Evolutionary conservation across 2,888 invertebrate species (phyloP).

Genomic region (Drosophila paracracens): DNA sequence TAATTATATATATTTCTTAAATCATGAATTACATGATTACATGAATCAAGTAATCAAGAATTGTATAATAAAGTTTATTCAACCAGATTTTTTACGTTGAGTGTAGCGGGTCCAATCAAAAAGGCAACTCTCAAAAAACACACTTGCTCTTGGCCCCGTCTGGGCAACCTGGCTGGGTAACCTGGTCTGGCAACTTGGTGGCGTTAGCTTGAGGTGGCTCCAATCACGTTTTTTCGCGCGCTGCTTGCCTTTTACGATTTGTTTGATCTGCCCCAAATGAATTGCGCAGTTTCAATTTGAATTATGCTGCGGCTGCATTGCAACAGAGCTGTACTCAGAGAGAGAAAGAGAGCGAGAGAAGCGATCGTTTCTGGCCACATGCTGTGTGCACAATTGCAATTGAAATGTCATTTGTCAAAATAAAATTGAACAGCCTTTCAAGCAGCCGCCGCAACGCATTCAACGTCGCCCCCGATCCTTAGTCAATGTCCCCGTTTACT

Average conservation of each 20-base stretch:
- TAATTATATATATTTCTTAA: not conserved
- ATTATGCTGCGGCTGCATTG: constrained; percentile 57
- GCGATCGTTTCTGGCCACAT: constrained; percentile 43
- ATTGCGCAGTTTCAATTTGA: constrained; percentile 79
- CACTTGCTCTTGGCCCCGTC: constrained; percentile 11
- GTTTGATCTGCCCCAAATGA: constrained; percentile 78
- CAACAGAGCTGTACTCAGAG: constrained; percentile 2
- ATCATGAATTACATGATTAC: not conserved
- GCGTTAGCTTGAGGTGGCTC: constrained; percentile 75
- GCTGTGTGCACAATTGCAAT: constrained; percentile 72
- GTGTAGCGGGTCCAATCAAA: constrained; percentile 6
- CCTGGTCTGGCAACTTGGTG: constrained; percentile 27
- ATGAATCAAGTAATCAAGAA: not conserved
- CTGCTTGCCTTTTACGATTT: constrained; percentile 77
- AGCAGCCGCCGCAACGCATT: constrained; percentile 50
- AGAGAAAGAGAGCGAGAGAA: not conserved
- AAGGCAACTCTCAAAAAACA: constrained; percentile 8
- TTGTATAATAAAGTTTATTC: not conserved
- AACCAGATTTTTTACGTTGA: not conserved
- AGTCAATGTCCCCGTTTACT: constrained; percentile 12
- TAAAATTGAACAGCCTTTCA: constrained; percentile 76
- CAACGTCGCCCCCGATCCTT: constrained; percentile 21
- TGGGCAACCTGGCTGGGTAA: not conserved
- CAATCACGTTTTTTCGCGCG: constrained; percentile 74
- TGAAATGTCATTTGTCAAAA: constrained; percentile 84